Conservation (phyloP, 2,797 vertebrate genomes). For the Chanos chanos region DNA sequence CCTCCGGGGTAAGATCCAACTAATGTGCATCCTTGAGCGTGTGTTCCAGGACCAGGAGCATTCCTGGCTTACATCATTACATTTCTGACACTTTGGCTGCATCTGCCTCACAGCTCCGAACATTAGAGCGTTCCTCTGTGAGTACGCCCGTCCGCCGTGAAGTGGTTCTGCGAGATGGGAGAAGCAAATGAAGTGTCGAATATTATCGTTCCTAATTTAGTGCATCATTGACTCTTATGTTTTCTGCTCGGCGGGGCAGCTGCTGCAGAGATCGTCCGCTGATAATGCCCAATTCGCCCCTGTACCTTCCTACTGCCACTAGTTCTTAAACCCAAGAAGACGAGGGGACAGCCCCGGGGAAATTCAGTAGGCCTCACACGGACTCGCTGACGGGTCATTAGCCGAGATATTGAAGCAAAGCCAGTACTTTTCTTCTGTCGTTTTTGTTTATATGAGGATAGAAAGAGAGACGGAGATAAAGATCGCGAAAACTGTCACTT, state of each 20-base stretch:
- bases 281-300: conserved; percentile 95
- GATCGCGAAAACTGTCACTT: no score
- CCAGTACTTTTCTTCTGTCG: neutral
- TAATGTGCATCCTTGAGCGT: neutral
- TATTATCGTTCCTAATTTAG: conserved; percentile 99
- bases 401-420: conserved; percentile 10
- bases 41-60: neutral
- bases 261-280: conserved; percentile 85
- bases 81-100: neutral
- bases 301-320: conserved; percentile 89
- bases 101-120: neutral
- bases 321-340: conserved; percentile 92
- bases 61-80: neutral
- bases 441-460: no score
- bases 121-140: neutral
- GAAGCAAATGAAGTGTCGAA: conserved; percentile 88
- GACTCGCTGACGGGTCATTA: conserved; percentile 7
- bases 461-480: no score
- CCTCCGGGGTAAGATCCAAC: no score
- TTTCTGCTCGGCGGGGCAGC: conserved; percentile 92
- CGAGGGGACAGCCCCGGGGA: conserved; percentile 94
- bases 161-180: conserved; percentile 58
- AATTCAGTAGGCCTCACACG: conserved; percentile 75
- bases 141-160: no score
- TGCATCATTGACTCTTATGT: conserved; percentile 96